Base-by-base conservation (phyloP, 1,140 invertebrate species). In the Brachionus sp. region DNA sequence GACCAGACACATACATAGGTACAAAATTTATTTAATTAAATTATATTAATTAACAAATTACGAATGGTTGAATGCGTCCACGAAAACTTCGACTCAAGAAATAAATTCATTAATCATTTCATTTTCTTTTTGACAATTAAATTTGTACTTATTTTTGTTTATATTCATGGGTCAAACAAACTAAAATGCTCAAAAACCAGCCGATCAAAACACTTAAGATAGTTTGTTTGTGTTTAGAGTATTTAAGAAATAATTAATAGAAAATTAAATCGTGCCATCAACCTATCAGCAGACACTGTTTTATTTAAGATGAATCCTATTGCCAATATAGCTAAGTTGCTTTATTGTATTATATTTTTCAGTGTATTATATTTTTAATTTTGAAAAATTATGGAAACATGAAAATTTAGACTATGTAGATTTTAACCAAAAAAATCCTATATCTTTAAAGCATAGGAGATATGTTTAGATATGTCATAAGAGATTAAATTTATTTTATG, bases 21-120 rank as follows among this genome's bases (percentile, higher is more conserved):
- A 57, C 50, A 57, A 19, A 10, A 23, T 29, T 29, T 29, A 3
- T 57, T 57, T 57, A 57, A 57, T 57, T 57, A 57, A 66, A 66
- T 66, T 66, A n/a, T 66, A 66, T 66, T 66, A 66, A 66, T 66
- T 66, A 66, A 66, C 25, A 66, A 66, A 66, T 33, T 33, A 33
- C 33, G 33, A 37, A 66, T 57, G 50, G 50, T n/a, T 19, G 25
- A 66, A 12, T 66, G 64, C 64, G 25, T 66, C 64, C 25, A 37
- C 13, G 33, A 66, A 66, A 33, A 13, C 64, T 66, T 33, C 25
- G 64, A 33, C 33, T 66, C 50, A 57, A 57, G 50, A 57, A 57
- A 57, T 2, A 57, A 66, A 66, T 33, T 66, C 64, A 66, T 66
- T 66, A 66, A 66, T 66, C 64, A 66, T 66, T 57, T 57, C 50